Evolutionary conservation across 1,140 invertebrate species (phyloP), one percentile per base, ranked within the genome.

Genomic region (Orussus abietinus): DNA sequence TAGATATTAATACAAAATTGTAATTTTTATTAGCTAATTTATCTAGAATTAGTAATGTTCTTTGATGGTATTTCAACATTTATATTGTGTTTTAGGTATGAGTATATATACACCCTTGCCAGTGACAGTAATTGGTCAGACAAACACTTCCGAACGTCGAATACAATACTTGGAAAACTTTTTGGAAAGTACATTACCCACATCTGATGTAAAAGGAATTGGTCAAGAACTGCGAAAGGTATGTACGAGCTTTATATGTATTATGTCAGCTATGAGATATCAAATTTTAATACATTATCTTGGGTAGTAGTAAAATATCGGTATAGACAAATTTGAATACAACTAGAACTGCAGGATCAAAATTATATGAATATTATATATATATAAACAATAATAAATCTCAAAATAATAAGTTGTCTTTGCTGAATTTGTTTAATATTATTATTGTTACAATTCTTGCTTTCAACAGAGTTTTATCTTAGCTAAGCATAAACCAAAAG

Each of bases 401-500:
- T 20, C n/a, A 17, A 12, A 31, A 15, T 9, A 25, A 34, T 3
- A 10, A 48, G 12, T 45, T 13, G 2, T 6, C 1, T 28, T 29
- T 1, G 13, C 13, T 13, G 37, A 17, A 42, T 38, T 32, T 34
- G 29, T 22, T 47, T 4, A 36, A 28, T 34, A 21, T 21, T 13
- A 45, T 37, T 20, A 32, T 26, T 32, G 14, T 46, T 37, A 15
- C 10, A 44, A 26, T 7, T 25, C 13, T 31, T 45, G 38, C 38
- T 10, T 6, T 29, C 66, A 57, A 3, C 44, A 73, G 70, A 53
- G 56, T 5, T 66, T 64, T 30, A 49, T 62, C 35, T 47, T 74
- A 5, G 53, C 39, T 19, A 81, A 72, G 63, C 47, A 51, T 51
- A 75, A 47, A 76, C 70, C 50, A 57, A 74, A 55, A 65, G 52